Evolutionary conservation across 2,797 vertebrate species (phyloP).

Genomic region (Capromys pilorides): DNA sequence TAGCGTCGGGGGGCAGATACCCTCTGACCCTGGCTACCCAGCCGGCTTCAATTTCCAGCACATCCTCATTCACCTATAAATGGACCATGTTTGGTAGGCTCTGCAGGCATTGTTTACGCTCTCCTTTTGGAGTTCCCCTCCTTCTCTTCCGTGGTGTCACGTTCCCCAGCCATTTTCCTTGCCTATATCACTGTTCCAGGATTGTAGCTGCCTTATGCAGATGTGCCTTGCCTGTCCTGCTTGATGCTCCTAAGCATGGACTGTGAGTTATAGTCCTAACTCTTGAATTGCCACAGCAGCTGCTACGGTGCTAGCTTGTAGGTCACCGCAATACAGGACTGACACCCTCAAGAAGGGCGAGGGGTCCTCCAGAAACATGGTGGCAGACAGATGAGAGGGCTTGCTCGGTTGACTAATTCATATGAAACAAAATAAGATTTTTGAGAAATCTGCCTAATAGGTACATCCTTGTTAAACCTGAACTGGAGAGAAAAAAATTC

Average conservation of each 20-base stretch:
- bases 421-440: not conserved
- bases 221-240: not conserved
- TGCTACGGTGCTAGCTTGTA: not conserved
- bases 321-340: not conserved
- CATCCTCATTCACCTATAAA: not conserved
- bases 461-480: constrained; percentile 27
- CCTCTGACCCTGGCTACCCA: not conserved
- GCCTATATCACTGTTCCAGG: not conserved
- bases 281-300: not conserved
- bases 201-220: not conserved
- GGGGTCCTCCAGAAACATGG: not conserved
- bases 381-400: constrained; percentile 4
- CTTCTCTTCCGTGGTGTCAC: not conserved
- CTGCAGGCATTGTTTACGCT: not conserved
- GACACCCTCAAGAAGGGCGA: not conserved
- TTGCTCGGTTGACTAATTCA: constrained; percentile 22
- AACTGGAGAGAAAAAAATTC: not conserved
- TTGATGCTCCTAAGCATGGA: not conserved
- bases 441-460: not conserved
- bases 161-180: not conserved
- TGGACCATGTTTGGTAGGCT: not conserved
- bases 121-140: not conserved
- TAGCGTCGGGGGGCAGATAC: not conserved
- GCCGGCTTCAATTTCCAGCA: not conserved
- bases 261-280: not conserved